Conservation (phyloP, 2,797 vertebrate genomes). For the Liasis olivaceus region DNA sequence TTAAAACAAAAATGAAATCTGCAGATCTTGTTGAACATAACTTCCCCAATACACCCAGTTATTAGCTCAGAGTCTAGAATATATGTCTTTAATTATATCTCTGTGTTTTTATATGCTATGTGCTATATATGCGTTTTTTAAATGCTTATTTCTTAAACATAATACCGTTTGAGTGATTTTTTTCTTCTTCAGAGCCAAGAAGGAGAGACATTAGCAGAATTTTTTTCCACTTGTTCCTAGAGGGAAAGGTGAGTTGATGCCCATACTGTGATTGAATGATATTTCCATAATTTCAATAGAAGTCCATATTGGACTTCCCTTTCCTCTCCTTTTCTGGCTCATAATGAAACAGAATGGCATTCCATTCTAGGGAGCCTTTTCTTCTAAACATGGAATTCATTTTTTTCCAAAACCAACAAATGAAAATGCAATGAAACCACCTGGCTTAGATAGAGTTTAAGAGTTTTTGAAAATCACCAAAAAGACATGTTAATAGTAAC, state of each 20-base stretch:
- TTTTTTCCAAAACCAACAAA: neutral
- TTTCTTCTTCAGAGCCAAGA: neutral
- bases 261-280: neutral
- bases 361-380: neutral
- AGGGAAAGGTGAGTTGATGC: neutral
- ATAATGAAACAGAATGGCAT: neutral
- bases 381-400: neutral
- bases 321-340: neutral
- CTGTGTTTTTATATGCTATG: neutral
- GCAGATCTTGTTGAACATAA: neutral
- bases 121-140: neutral
- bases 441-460: neutral
- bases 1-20: neutral
- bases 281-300: neutral
- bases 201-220: neutral
- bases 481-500: neutral
- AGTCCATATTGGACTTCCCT: neutral
- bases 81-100: neutral
- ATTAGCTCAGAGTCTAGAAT: neutral
- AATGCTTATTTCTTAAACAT: neutral
- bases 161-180: neutral
- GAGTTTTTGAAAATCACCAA: neutral
- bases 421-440: neutral
- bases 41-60: neutral
- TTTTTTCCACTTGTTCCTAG: neutral